Evolutionary conservation across 2,888 invertebrate genomes (phyloP), one percentile per base, ranked within the genome.

Genomic region (Ectemnius continuus): DNA sequence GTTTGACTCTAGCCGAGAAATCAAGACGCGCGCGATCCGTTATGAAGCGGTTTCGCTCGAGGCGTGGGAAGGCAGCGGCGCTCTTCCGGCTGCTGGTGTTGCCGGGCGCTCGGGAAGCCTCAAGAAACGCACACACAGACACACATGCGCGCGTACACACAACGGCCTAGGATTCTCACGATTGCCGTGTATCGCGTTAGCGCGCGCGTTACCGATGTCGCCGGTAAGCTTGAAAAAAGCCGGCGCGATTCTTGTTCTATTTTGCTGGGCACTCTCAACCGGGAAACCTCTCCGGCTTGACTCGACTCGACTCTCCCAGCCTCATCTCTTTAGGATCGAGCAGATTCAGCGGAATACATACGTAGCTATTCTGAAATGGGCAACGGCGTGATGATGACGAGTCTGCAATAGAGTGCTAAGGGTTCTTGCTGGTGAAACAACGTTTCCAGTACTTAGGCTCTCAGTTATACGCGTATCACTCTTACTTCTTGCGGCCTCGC

Each of bases 11-110:
- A 73, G 68, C 65, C 73, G 78, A 78, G 84, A 77, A 84, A 84
- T 84, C 74, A 76, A 84, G 87, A 83, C 84, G 36, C 36, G 36
- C 36, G 36, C 36, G 84, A 86, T 79, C 88, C 88, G 88, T 88
- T 88, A 88, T 87, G 84, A 88, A 85, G 88, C 87, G 84, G 84
- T 88, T 86, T 87, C 36, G 79, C 79, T 74, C 76, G 82, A 77
- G 86, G 87, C 88, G 88, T 88, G 88, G 88, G 88, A 88, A 88
- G 88, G 84, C 81, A 83, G 84, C 79, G 84, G 73, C 84, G 36
- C 86, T 84, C 88, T 88, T 88, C 88, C 88, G 88, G 86, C 73
- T 77, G 77, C 74, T 62, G 78, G 72, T 16, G n/a, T 52, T 16
- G 52, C 36, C 52, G 52, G n/a, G 52, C 52, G 52, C 13, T 6